Evolutionary conservation across 2,888 invertebrate genomes (phyloP), one percentile per base, ranked within the genome.

Genomic region (Carcina quercana): DNA sequence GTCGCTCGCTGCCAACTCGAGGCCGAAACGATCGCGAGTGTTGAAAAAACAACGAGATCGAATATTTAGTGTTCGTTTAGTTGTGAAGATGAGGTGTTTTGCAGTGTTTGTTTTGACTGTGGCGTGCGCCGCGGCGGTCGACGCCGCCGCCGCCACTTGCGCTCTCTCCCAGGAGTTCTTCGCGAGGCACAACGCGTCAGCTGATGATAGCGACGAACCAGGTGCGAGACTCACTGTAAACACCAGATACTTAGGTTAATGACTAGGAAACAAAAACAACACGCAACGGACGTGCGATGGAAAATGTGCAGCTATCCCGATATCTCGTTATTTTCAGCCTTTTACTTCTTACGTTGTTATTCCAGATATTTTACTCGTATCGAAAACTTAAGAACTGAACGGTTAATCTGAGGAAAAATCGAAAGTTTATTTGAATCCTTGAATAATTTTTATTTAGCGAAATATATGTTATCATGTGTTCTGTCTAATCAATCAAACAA

Each of bases 61-160:
- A 50, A 50, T 59, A 24, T 53, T n/a, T 38, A 61, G 56, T 60
- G 54, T 44, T 41, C 37, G 39, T 52, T 19, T 11, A 11, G n/a
- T n/a, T n/a, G 79, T 79, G 76, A 80, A 59, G 61, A 83, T 83
- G 83, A 68, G 60, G 75, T 74, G 79, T 70, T 63, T 70, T 50
- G 67, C 33, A 15, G 29, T 73, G 59, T 41, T 78, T 57, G 45
- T 80, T 40, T 41, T 78, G 59, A 50, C 57, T 42, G 49, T 67
- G 51, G 59, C 65, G 56, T 66, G 62, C 48, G 61, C 63, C 47
- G 62, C 58, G 42, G 57, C 57, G 41, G 55, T 58, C 19, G 55
- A 50, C 22, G 68, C 58, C 34, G 61, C 60, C 40, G 67, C 70
- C 34, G 74, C 70, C n/a, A 51, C 60, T 40, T 82, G 82, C 51